Evolutionary conservation across 1,140 invertebrate genomes (phyloP).

Genomic region (Cephus cinctus): DNA sequence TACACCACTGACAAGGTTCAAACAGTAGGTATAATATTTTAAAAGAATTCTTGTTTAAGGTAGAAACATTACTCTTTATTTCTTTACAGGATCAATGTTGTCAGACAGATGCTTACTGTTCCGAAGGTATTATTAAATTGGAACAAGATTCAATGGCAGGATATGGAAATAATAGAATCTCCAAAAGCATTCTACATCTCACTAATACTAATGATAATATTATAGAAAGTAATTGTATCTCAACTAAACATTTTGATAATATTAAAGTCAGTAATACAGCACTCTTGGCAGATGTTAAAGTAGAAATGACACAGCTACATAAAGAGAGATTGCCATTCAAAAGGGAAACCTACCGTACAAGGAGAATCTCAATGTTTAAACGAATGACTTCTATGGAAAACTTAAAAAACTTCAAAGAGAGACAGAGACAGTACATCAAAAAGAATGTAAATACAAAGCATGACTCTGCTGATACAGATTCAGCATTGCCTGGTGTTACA

Average conservation of each 20-base stretch:
- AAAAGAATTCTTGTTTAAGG: neutral
- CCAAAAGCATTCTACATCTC: no score
- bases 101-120: constrained; percentile 24
- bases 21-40: neutral
- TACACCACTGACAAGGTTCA: neutral
- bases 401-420: constrained; percentile 37
- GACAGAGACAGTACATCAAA: constrained; percentile 42
- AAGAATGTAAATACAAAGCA: constrained; percentile 26
- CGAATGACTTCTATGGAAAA: constrained; percentile 44
- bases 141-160: neutral
- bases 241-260: neutral
- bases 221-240: neutral
- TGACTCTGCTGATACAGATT: constrained; percentile 18
- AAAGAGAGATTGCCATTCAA: constrained; percentile 17
- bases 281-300: neutral
- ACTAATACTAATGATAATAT: constrained; percentile 6
- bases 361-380: constrained; percentile 36
- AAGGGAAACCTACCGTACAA: constrained; percentile 26
- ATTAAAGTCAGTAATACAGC: neutral
- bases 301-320: constrained; percentile 8
- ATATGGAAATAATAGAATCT: constrained; percentile 1
- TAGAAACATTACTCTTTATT: neutral
- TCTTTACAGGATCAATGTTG: constrained; percentile 31
- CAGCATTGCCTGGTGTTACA: neutral
- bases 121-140: constrained; percentile 7